Evolutionary conservation across 2,888 invertebrate genomes (phyloP), one percentile per base, ranked within the genome.

Genomic region (Ashinkailepas kermadecensis): DNA sequence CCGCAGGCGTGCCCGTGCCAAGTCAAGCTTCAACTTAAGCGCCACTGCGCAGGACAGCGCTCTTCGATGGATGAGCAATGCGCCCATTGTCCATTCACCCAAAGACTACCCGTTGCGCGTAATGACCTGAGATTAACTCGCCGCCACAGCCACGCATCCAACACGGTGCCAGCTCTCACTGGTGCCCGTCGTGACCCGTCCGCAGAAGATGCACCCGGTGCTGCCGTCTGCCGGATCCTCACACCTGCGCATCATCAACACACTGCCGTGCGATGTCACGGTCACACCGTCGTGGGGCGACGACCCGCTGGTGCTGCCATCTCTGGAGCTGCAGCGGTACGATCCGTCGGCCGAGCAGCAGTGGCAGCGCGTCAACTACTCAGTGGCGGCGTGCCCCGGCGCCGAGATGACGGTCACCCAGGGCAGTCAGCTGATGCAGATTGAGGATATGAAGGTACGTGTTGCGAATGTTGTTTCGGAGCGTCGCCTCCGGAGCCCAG

Each of bases 171-270:
- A 39, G 39, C 39, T 4, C 39, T 39, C 39, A 39, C 39, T 39
- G 39, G 4, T 39, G 39, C 39, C 39, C 25, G 64, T 81, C 57
- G 18, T 56, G 11, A 67, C 70, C 80, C 79, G 13, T 81, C 78
- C 81, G 39, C 87, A 89, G 87, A 86, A 86, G 81, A 88, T 87
- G 11, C 89, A 89, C 84, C 88, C 89, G 2, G 86, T 87, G 79
- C 83, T 88, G 59, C 89, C 89, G 8, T 85, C 85, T 23, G 84
- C 85, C 39, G 86, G 87, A 57, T 86, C 87, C 78, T 87, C 91
- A 0, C 90, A 91, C 0, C 85, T 93, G 80, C 90, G 91, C 82
- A 86, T 92, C 57, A 87, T 93, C 84, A 93, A 93, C 86, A 90
- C 91, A 0, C 86, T 92, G 21, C 90, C 89, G 0, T 93, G 93